Evolutionary conservation across 2,888 invertebrate genomes (phyloP).

Genomic region (Heliconius hortense): DNA sequence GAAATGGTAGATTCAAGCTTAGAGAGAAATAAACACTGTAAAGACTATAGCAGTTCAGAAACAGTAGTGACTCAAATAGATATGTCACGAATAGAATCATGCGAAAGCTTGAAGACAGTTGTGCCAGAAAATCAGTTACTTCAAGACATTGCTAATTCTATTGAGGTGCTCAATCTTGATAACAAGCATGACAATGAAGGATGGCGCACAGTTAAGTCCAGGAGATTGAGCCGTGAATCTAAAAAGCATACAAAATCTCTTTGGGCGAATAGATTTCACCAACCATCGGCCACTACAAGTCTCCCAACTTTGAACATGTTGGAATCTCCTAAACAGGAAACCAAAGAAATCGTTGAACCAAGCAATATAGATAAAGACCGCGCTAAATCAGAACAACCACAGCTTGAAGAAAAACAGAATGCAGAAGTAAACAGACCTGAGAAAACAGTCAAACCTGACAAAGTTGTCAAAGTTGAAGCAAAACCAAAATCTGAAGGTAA

Average conservation of each 20-base stretch:
- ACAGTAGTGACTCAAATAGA: constrained; percentile 77
- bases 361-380: constrained; percentile 56
- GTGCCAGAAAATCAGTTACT: constrained; percentile 67
- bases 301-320: constrained; percentile 86
- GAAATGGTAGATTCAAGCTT: constrained; percentile 55
- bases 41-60: constrained; percentile 81
- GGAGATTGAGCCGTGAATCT: constrained; percentile 82
- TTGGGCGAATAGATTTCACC: constrained; percentile 89
- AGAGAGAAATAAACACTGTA: constrained; percentile 64
- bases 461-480: constrained; percentile 47
- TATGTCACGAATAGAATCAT: constrained; percentile 74
- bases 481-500: constrained; percentile 60
- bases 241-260: constrained; percentile 84
- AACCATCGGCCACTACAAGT: constrained; percentile 91
- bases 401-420: constrained; percentile 44
- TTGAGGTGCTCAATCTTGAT: constrained; percentile 77
- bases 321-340: constrained; percentile 75
- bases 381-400: constrained; percentile 72
- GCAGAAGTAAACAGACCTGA: constrained; percentile 30
- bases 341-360: constrained; percentile 53
- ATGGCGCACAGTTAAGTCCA: constrained; percentile 94
- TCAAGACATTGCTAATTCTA: constrained; percentile 65
- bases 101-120: constrained; percentile 75
- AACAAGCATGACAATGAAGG: constrained; percentile 84
- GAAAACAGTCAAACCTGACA: constrained; percentile 46